Evolutionary conservation across 2,888 invertebrate species (phyloP), one percentile per base, ranked within the genome.

Genomic region (Disparrhopalites patrizii): DNA sequence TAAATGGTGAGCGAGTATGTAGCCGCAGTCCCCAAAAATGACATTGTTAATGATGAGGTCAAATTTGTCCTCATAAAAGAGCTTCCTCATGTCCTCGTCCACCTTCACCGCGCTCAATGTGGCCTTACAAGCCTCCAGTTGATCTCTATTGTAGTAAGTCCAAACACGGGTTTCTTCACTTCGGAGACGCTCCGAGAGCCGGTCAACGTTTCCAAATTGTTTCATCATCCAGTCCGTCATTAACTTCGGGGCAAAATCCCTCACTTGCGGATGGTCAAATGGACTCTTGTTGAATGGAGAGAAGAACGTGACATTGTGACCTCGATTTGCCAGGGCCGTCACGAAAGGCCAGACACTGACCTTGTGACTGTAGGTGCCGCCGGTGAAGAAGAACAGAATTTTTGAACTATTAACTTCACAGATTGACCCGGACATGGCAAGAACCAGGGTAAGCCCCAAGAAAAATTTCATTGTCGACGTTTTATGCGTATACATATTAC

Each of bases 1-100:
- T 13, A 47, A 47, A 47, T 47, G 47, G 28, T 71, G 54, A 1
- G 64, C 68, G 1, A 66, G 50, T 18, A 71, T 67, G 28, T 66
- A 58, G 1, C 68, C 69, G 56, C 70, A 71, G 30, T 71, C 70
- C 31, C 69, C 67, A 1, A 69, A n/a, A 13, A 65, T 66, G 10
- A 67, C 50, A 28, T 71, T 68, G 8, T 66, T 23, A 15, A 71
- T 40, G 2, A 71, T 64, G 4, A 71, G 25, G 47, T 71, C 70
- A 50, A 64, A 71, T 27, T 60, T 56, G 8, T 50, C 47, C 15
- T 58, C 47, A 13, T 57, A 10, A 30, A 67, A 36, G 8, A 67
- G 18, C 1, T 52, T 60, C 18, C 31, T 38, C 2, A 58, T 10
- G 1, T 38, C 43, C 0, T 31, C 25, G 27, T 65, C 65, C 3